phyloP scores from a whole-genome alignment of 1,140 invertebrate species.

The Trichonephila clavata region DNA sequence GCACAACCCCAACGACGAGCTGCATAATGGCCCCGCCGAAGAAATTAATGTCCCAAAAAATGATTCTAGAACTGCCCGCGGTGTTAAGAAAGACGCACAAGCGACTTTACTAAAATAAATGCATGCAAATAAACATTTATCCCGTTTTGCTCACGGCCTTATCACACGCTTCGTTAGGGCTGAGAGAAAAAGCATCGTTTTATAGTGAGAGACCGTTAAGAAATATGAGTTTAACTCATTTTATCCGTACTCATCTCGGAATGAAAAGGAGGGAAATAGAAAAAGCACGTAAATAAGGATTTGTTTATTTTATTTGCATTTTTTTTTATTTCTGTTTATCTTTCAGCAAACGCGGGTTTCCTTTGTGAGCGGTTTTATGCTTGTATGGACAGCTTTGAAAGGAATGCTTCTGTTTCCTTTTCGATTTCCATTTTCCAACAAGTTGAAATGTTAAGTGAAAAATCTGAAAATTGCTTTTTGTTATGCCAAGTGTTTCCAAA shows the following conservation, averaged over 20 bases:
- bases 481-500: not conserved
- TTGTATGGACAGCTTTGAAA: not conserved
- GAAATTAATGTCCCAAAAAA: conserved; percentile 73
- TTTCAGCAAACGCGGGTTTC: not conserved
- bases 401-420: not conserved
- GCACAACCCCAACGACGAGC: conserved; percentile 24
- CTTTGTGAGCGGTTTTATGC: conserved; percentile 17
- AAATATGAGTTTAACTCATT: conserved; percentile 47
- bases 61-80: conserved; percentile 17
- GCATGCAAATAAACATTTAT: conserved; percentile 65
- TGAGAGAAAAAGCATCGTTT: conserved; percentile 14
- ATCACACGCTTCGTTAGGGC: conserved; percentile 37
- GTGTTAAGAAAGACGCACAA: not conserved
- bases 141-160: conserved; percentile 28
- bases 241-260: not conserved
- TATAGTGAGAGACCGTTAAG: conserved; percentile 24
- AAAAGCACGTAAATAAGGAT: not conserved
- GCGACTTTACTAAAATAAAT: conserved; percentile 34
- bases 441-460: not conserved
- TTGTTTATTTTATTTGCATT: conserved; percentile 5
- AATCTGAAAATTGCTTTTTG: not conserved
- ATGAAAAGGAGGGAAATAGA: not conserved
- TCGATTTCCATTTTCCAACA: not conserved
- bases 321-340: conserved; percentile 20
- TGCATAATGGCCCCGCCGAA: conserved; percentile 33